phyloP scores from a whole-genome alignment of 2,888 invertebrate species.

The Unio delphinus region DNA sequence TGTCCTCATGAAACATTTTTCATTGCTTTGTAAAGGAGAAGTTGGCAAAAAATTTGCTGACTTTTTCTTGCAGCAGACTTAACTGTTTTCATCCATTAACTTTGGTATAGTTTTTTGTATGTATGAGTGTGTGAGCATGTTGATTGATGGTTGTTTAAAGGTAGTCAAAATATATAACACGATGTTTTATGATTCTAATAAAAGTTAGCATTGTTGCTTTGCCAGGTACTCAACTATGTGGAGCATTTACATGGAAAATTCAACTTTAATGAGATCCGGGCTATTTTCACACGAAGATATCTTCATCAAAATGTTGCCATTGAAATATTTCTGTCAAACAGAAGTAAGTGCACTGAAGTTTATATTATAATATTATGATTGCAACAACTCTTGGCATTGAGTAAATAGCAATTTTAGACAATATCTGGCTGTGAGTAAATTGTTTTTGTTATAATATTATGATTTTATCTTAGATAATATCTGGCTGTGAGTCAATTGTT shows the following conservation, averaged over 20 bases:
- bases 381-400: background rate
- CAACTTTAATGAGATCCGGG: conserved; percentile 99
- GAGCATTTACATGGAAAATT: conserved; percentile 99
- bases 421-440: background rate
- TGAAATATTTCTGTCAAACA: conserved; percentile 98
- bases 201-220: conserved; percentile 33
- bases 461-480: too few species aligned
- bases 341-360: conserved; percentile 82
- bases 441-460: background rate
- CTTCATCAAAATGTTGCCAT: conserved; percentile 94
- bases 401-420: background rate
- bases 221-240: conserved; percentile 95
- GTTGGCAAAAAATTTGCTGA: too few species aligned
- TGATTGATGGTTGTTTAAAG: too few species aligned
- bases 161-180: too few species aligned
- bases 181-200: too few species aligned
- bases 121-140: too few species aligned
- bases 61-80: too few species aligned
- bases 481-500: background rate
- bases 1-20: too few species aligned
- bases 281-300: conserved; percentile 97
- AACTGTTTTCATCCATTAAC: too few species aligned
- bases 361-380: background rate
- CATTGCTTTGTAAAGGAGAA: too few species aligned
- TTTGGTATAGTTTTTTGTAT: too few species aligned